Evolutionary conservation across 2,888 invertebrate species (phyloP), one percentile per base, ranked within the genome.

Genomic region (Smittia sp.): DNA sequence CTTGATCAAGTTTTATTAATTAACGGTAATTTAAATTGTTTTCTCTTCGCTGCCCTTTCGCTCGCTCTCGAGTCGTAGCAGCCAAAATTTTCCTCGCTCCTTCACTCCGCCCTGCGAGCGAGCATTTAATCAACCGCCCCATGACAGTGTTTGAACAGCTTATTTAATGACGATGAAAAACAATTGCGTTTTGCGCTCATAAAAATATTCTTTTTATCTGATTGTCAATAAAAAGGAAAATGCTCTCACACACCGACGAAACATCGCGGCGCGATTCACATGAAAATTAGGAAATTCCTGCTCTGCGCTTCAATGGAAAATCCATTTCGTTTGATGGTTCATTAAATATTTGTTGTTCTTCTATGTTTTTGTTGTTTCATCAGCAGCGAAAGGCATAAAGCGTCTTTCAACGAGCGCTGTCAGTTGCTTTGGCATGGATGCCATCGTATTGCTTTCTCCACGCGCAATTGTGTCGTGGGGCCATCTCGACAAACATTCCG

Each of bases 301-400:
- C 67, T n/a, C 39, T 66, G 41, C 46, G 11, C 46, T 25, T 68
- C 46, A 54, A 69, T 18, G 24, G 58, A 72, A 72, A 72, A 72
- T 72, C 38, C 62, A 72, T 72, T 72, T 72, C 38, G 52, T 72
- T 72, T 62, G 72, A 72, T 72, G 72, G 72, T 72, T 72, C 72
- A 72, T 72, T 72, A 72, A 72, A 72, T 72, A 72, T 72, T 72
- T 70, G 70, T 70, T 70, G 70, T 70, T 54, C 32, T n/a, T 69
- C 25, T 69, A 46, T 68, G 68, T 15, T 39, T 32, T 13, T 68
- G 58, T 46, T 46, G 46, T 68, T 32, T 32, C 13, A 11, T 15
- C 27, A 25, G 25, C n/a, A 32, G 65, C 66, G 39, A 13, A 25
- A n/a, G 27, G 27, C 27, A 25, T 58, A n/a, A 22, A 58, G 18